Evolutionary conservation across 2,113 vertebrate genomes (phyloP).

Genomic region (Microcebus griseorufus): DNA sequence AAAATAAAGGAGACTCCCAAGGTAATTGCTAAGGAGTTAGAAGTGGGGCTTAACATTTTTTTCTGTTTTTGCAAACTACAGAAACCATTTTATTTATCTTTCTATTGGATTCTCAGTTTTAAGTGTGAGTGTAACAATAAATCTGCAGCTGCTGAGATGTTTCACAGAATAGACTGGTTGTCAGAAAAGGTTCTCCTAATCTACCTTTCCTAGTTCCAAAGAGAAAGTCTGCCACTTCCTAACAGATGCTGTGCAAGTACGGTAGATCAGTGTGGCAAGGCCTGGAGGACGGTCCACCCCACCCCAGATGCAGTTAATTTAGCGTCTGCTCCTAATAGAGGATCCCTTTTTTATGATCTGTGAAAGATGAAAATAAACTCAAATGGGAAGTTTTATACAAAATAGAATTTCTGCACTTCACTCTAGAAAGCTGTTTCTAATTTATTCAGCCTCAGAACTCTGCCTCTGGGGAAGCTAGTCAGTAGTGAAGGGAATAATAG

Average conservation of each 20-base stretch:
- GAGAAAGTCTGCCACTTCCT: background rate
- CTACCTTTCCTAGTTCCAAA: background rate
- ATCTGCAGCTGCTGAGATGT: background rate
- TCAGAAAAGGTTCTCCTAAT: background rate
- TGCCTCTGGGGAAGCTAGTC: constrained; percentile 57
- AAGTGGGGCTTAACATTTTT: background rate
- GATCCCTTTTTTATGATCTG: constrained; percentile 64
- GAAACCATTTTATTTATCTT: background rate
- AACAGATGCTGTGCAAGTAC: background rate
- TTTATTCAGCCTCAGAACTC: constrained; percentile 36
- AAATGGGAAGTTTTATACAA: constrained; percentile 58
- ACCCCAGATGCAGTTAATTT: constrained; percentile 69
- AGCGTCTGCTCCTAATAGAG: constrained; percentile 74
- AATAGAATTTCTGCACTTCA: constrained; percentile 61
- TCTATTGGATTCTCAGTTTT: background rate
- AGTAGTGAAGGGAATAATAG: constrained; percentile 30
- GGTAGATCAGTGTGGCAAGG: background rate
- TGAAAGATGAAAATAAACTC: constrained; percentile 73
- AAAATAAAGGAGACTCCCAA: background rate
- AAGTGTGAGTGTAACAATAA: background rate
- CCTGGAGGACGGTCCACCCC: constrained; percentile 56
- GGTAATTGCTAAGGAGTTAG: background rate
- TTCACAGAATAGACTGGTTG: background rate
- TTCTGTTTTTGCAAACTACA: background rate
- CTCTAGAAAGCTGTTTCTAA: constrained; percentile 43